phyloP scores from a whole-genome alignment of 1,140 invertebrate genomes.

The Anastatus disparis region DNA sequence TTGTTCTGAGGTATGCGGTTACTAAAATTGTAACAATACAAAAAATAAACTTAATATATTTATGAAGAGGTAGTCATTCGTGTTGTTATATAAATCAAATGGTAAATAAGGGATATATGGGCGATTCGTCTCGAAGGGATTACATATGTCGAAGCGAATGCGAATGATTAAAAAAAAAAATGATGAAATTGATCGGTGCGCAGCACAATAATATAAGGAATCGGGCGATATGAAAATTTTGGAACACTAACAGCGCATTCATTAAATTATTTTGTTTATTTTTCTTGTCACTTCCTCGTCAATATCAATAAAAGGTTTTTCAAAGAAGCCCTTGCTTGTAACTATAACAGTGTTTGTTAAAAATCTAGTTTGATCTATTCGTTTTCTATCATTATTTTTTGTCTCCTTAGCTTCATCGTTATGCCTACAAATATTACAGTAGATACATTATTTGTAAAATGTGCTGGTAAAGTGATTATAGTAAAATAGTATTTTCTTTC shows the following conservation, averaged over 20 bases:
- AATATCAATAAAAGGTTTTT: conserved; percentile 4
- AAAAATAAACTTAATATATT: conserved; percentile 63
- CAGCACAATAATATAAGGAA: conserved; percentile 43
- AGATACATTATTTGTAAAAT: conserved; percentile 49
- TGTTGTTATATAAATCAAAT: conserved; percentile 44
- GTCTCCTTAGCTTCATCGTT: not conserved
- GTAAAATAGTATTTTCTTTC: conserved; percentile 59
- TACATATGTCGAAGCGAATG: conserved; percentile 37
- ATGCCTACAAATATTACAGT: conserved; percentile 19
- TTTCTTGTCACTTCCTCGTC: conserved; percentile 10
- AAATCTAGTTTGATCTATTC: conserved; percentile 37
- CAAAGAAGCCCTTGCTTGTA: conserved; percentile 26
- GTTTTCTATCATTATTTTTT: conserved; percentile 12
- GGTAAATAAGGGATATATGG: conserved; percentile 19
- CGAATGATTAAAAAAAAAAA: conserved; percentile 38
- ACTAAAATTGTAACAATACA: conserved; percentile 66
- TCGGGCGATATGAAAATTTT: conserved; percentile 56
- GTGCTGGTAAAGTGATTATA: conserved; percentile 59
- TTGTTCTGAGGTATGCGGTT: conserved; percentile 65
- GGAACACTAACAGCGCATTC: conserved; percentile 44
- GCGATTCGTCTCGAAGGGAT: conserved; percentile 27
- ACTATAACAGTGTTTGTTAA: conserved; percentile 41
- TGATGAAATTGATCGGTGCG: conserved; percentile 30
- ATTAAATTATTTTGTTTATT: conserved; percentile 25
- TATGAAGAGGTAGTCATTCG: conserved; percentile 63